Evolutionary conservation across 2,888 invertebrate genomes (phyloP), one percentile per base, ranked within the genome.

Genomic region (Heteromyza rotundicornis): DNA sequence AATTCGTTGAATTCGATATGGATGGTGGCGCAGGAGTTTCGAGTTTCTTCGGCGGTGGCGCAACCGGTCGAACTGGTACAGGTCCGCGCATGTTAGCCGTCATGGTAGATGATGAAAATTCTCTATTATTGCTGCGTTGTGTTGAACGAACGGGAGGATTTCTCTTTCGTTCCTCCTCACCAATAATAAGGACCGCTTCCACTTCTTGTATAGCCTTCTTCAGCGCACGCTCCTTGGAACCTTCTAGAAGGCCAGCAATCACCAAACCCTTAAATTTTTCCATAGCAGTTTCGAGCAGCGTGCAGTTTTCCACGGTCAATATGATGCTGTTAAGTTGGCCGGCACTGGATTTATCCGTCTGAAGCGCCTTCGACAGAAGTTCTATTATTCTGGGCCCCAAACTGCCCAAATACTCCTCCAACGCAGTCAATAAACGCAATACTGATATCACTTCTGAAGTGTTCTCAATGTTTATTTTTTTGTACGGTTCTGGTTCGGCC

Each of bases 331-430:
- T 90, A 0, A 92, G 88, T 10, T 90, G 89, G 74, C 89, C 89
- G 0, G 90, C 87, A 67, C 85, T 84, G 8, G 65, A 40, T 58
- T 76, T 79, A 16, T 71, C 74, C 0, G 68, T 60, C 57, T 75
- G 72, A 35, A 80, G 59, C 12, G 78, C 77, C 59, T 76, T 76
- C 10, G 76, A 75, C 20, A 80, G 66, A 20, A 94, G 79, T 53
- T 90, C 89, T 1, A 92, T 89, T 50, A 94, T 85, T 80, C 88
- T 89, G 0, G 92, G 92, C 0, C 92, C 93, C 22, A 94, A 84
- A 32, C 92, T 92, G 20, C 94, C 94, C 27, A 94, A 83, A 72
- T 90, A 89, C 70, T 89, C 89, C 77, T 94, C 94, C 8, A 94
- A 81, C 1, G 93, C 93, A 1, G 92, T 92, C 1, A 94, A 84